These are phyloP conservation scores for Acromyrmex charruanus DNA, from an alignment of 1,140 invertebrate genomes.

Conservation along the genomic window DNA sequence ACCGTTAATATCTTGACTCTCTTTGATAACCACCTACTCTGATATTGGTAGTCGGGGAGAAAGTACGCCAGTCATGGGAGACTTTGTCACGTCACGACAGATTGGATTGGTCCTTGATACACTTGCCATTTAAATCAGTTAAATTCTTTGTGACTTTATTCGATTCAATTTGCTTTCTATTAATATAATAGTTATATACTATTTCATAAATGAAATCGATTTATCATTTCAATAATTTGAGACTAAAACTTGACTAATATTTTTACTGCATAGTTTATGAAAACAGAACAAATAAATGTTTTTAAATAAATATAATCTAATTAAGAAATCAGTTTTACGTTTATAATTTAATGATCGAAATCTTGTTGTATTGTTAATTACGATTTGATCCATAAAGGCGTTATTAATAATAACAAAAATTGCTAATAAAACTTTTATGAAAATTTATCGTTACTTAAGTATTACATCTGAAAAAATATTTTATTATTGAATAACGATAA, in stretches of 20 bases:
- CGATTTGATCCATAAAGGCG: not conserved
- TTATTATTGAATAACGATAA: not conserved
- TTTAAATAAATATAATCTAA: not conserved
- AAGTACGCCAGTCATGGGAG: conserved; percentile 6
- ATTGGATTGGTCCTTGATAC: conserved; percentile 8
- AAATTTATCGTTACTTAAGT: not conserved
- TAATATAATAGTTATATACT: not conserved
- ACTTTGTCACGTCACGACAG: conserved; percentile 1
- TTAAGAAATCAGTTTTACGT: not conserved
- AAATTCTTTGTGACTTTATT: not conserved
- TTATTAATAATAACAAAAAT: conserved; percentile 1
- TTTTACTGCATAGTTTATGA: not conserved
- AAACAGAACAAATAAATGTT: not conserved
- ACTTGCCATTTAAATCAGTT: conserved; percentile 17
- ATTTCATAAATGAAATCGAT: not conserved
- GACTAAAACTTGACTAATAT: not conserved
- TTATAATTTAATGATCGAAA: not conserved
- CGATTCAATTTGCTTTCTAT: conserved; percentile 12
- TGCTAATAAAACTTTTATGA: not conserved
- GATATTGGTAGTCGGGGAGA: conserved; percentile 33
- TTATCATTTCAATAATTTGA: not conserved
- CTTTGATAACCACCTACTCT: conserved; percentile 34
- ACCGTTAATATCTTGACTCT: conserved; percentile 8
- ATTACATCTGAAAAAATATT: not conserved
- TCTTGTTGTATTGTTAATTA: not conserved